Base-by-base conservation (phyloP, 1,140 invertebrate genomes). In the Drosophila melanogaster region DNA sequence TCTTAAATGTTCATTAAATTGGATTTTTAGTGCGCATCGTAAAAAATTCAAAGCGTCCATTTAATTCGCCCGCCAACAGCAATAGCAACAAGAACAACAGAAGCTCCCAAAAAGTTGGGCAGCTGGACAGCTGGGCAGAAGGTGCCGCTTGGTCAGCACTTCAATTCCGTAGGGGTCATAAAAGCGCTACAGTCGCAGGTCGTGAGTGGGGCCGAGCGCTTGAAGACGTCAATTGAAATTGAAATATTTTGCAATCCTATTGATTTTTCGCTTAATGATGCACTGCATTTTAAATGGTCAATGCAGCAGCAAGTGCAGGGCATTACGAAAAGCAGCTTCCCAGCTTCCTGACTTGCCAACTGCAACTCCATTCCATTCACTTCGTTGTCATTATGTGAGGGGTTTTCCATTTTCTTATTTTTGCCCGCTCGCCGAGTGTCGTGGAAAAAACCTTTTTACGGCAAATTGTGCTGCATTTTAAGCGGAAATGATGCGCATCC, bases 1-100 rank as follows among this genome's bases (percentile, higher is more conserved):
- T 91, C 81, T 91, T 91, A 91, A 91, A 91, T 91, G 89, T 91
- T 89, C 89, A 91, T 91, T 91, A 91, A 91, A 91, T 91, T 79
- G 89, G 90, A 89, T 91, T 91, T 91, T 91, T 89, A 91, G 89
- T 91, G 89, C 65, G 58, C 81, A 77, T 91, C 89, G 90, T 91
- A 91, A 91, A 91, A 91, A 91, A 91, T 81, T 85, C 84, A 90
- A 89, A 90, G 85, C 85, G 79, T 71, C 79, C 84, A 89, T 90
- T 90, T 89, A 85, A 89, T 90, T 84, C 85, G 78, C 67, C 74
- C 69, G 78, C 58, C 81, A 85, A 81, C 77, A 49, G 65, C 67
- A 35, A 70, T 49, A 70, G 55, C 83, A 78, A 61, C 77, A 81
- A 38, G 59, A 59, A 61, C 74, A 81, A 40, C 64, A 62, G 37